These are phyloP conservation scores for Orientallactaga bullata DNA, from an alignment of 2,113 vertebrate species.

Conservation along the genomic window DNA sequence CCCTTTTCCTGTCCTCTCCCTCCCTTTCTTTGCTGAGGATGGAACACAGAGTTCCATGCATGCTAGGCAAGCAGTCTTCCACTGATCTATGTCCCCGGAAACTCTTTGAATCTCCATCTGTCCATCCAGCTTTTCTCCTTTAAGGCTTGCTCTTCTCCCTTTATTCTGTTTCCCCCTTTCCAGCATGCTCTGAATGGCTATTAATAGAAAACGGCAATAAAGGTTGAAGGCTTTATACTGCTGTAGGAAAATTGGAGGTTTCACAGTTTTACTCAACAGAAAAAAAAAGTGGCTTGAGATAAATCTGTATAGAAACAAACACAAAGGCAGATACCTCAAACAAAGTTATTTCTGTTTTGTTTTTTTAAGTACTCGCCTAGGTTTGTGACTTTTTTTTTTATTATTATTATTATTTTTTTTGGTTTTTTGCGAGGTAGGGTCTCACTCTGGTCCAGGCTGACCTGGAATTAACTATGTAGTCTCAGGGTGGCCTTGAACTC, in stretches of 20 bases:
- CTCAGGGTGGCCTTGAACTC: too few relatives aligned
- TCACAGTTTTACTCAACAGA: slow-evolving; percentile 25
- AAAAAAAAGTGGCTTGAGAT: neutral
- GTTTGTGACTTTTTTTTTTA: neutral
- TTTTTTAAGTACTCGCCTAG: neutral
- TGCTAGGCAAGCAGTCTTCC: neutral
- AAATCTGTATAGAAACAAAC: slow-evolving; percentile 10
- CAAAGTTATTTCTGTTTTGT: neutral
- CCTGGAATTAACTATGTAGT: too few relatives aligned
- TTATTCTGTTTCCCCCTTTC: neutral
- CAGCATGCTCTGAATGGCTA: neutral
- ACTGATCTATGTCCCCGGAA: neutral
- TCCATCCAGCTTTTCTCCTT: neutral
- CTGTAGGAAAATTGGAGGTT: neutral
- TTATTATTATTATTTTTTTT: too few relatives aligned
- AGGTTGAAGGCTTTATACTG: neutral
- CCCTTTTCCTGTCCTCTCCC: too few relatives aligned
- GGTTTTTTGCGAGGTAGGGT: too few relatives aligned
- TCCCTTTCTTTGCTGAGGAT: neutral
- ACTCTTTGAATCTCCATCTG: neutral
- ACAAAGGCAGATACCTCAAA: neutral
- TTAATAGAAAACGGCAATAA: neutral
- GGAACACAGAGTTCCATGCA: neutral
- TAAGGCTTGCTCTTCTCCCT: neutral
- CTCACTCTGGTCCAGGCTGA: too few relatives aligned